A percentile compares a stretch with the other conserved stretches of the same genome.
Evolutionary conservation across 2,888 invertebrate genomes (phyloP).

Genomic region (Cryptosula pallasiana): DNA sequence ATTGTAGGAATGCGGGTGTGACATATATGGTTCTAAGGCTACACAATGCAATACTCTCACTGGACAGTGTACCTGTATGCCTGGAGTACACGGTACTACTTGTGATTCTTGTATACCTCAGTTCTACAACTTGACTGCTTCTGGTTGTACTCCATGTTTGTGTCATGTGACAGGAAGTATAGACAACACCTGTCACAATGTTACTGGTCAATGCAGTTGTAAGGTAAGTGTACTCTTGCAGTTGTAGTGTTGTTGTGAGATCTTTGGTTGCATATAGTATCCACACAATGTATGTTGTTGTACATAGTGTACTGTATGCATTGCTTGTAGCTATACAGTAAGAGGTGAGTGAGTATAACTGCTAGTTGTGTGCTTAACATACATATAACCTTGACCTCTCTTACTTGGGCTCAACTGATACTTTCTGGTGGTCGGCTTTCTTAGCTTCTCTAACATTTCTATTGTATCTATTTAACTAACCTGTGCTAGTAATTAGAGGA

Average conservation of each 20-base stretch:
- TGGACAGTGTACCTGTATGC: conserved; percentile 35
- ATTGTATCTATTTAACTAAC: not conserved
- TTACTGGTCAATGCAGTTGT: conserved; percentile 32
- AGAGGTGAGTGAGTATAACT: too few species aligned
- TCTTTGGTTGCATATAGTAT: too few species aligned
- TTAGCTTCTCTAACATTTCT: not conserved
- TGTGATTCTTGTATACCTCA: conserved; percentile 30
- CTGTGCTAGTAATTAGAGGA: not conserved
- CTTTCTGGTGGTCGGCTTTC: too few species aligned
- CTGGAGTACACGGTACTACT: conserved; percentile 32
- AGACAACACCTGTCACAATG: conserved; percentile 28
- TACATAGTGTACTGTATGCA: too few species aligned
- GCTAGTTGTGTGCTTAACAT: too few species aligned
- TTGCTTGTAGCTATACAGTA: too few species aligned
- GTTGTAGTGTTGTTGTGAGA: not conserved
- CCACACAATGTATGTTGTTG: too few species aligned
- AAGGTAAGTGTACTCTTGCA: conserved; percentile 30
- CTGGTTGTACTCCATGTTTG: conserved; percentile 30
- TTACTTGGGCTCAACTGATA: too few species aligned
- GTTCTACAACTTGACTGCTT: conserved; percentile 27
- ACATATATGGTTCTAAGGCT: conserved; percentile 30
- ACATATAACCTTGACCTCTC: too few species aligned
- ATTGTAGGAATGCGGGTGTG: conserved; percentile 35
- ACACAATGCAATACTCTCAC: conserved; percentile 34
- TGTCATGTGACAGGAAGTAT: conserved; percentile 29